Evolutionary conservation across 2,113 vertebrate species (phyloP).

Genomic region (Sapayoa aenigma): DNA sequence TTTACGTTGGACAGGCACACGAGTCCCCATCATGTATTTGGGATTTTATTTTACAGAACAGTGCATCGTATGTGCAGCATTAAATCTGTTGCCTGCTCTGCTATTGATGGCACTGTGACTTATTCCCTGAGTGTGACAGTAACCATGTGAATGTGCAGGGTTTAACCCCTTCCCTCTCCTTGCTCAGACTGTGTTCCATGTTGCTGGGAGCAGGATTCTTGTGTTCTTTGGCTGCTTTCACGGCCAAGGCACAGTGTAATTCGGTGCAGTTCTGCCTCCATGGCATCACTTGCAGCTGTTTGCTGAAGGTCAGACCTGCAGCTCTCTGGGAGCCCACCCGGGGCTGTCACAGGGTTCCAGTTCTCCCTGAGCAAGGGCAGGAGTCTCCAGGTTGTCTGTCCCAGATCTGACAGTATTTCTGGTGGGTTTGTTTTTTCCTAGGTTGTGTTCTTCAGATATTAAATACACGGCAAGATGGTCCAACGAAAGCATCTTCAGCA

Average conservation of each 20-base stretch:
- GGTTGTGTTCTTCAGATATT: slow-evolving; percentile 83
- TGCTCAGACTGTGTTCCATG: rapidly evolving
- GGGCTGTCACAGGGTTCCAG: background rate
- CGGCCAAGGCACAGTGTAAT: rapidly evolving
- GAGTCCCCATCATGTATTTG: background rate
- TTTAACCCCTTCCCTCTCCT: background rate
- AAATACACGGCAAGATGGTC: slow-evolving; percentile 85
- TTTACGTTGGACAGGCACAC: background rate
- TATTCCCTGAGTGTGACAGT: background rate
- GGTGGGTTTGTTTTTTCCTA: background rate
- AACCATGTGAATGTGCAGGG: rapidly evolving
- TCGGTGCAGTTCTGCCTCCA: background rate
- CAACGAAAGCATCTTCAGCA: slow-evolving; percentile 81
- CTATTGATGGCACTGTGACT: background rate
- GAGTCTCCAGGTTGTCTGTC: background rate
- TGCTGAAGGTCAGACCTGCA: background rate
- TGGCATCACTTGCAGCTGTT: background rate
- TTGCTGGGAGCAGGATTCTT: background rate
- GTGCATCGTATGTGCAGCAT: background rate
- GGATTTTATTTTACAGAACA: background rate
- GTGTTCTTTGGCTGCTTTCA: background rate
- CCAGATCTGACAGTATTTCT: background rate
- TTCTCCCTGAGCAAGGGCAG: background rate
- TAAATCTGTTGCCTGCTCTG: background rate
- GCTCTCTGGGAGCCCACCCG: background rate